A percentile compares a stretch with the other conserved stretches of the same genome.
These are phyloP conservation scores for Pongo abelii DNA, from an alignment of 2,113 vertebrate genomes.

Conservation along the genomic window DNA sequence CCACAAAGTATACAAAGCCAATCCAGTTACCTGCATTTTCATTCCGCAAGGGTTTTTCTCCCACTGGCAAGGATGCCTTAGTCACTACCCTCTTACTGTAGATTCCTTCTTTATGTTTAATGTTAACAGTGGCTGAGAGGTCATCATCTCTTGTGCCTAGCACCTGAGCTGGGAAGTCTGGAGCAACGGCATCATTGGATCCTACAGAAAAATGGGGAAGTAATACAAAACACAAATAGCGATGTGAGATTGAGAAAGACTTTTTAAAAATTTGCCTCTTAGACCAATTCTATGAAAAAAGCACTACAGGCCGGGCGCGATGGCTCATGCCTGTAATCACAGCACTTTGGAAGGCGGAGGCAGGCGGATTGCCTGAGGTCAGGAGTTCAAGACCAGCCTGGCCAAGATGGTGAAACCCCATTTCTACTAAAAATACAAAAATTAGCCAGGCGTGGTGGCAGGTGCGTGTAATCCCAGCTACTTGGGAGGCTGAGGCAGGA, in stretches of 20 bases:
- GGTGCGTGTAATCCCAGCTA: too few relatives aligned
- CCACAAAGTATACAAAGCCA: not conserved
- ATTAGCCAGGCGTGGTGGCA: too few relatives aligned
- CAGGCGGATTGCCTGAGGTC: too few relatives aligned
- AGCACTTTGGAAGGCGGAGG: too few relatives aligned
- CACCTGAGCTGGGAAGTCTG: conserved; percentile 79
- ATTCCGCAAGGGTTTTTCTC: not conserved
- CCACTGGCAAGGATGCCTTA: conserved; percentile 59
- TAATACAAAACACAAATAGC: not conserved
- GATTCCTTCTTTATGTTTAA: conserved; percentile 84
- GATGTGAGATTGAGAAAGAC: not conserved
- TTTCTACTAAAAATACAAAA: too few relatives aligned
- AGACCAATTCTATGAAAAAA: not conserved
- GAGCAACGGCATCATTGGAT: conserved; percentile 88
- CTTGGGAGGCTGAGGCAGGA: too few relatives aligned
- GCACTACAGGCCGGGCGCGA: not conserved
- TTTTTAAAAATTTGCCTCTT: not conserved
- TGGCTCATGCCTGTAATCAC: too few relatives aligned
- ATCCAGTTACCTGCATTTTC: conserved; percentile 69
- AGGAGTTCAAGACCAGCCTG: too few relatives aligned
- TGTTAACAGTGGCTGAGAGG: conserved; percentile 53
- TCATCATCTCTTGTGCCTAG: conserved; percentile 78
- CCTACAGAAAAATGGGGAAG: conserved; percentile 81
- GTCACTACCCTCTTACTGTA: conserved; percentile 83
- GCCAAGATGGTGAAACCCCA: too few relatives aligned